Evolutionary conservation across 1,140 invertebrate species (phyloP), one percentile per base, ranked within the genome.

Genomic region (Helicoverpa zea): DNA sequence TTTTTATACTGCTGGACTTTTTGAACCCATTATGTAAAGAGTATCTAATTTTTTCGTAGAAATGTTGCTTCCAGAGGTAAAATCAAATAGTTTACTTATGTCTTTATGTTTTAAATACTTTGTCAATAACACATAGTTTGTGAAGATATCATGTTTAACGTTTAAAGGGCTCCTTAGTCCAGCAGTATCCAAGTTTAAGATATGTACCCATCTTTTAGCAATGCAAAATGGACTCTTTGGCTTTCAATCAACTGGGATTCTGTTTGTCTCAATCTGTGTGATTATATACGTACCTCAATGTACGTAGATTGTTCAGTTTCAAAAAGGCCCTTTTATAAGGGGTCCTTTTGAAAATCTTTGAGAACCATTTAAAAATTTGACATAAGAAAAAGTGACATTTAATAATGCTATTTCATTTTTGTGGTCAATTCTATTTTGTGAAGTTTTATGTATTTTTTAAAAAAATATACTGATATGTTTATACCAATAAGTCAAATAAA

Each of bases 211-310:
- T 66, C n/a, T 66, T 66, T 29, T 30, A 43, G 14, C 13, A 11
- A 80, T 79, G 29, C 23, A 63, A 52, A 80, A 63, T 77, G 78
- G 56, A 68, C 23, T 80, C 73, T 83, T 83, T 83, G 81, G 73
- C 52, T 83, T 83, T 64, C 43, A 11, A 13, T 49, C 23, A 63
- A 76, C 58, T 76, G 58, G 59, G 59, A 76, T 76, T 72, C 51
- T 30, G 29, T 72, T 23, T 54, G 49, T 56, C 18, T n/a, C 16
- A 23, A 72, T 54, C n/a, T 72, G 49, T 72, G 68, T 72, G 12
- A 10, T 54, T 35, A 56, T 30, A 18, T 72, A 49, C 64, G 16
- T 68, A 11, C 11, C 11, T 49, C 7, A 3, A 7, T 18, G 16
- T 68, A 68, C 64, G 43, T 49, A 68, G 14, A 49, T 68, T 3